A percentile compares a stretch with the other conserved stretches of the same genome.
Conservation (phyloP, 1,140 invertebrate species). For the Solenopsis invicta region DNA sequence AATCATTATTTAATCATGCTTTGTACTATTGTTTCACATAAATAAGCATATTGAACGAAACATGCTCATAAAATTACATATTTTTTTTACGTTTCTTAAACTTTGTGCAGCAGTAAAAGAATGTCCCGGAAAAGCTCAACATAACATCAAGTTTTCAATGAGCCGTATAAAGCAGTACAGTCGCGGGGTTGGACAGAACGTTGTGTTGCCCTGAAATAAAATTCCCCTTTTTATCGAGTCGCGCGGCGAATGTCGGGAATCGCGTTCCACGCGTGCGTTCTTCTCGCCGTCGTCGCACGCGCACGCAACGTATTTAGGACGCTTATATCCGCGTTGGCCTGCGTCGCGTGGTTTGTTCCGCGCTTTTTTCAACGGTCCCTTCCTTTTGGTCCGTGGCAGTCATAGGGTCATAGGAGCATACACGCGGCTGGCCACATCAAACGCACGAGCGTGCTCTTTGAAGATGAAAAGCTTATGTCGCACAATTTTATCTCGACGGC, state of each 20-base stretch:
- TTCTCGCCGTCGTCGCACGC: constrained; percentile 4
- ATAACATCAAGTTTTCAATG: not conserved
- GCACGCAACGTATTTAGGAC: constrained; percentile 60
- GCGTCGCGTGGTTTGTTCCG: constrained; percentile 29
- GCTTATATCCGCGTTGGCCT: constrained; percentile 14
- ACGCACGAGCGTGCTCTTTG: constrained; percentile 78
- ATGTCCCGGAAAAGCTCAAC: not conserved
- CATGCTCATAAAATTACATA: not conserved
- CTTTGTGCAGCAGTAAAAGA: not conserved
- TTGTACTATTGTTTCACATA: not conserved
- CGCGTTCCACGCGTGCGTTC: constrained; percentile 5
- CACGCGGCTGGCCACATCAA: constrained; percentile 78
- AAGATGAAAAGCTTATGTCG: constrained; percentile 80
- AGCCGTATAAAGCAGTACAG: not conserved
- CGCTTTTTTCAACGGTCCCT: constrained; percentile 41
- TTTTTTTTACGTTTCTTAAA: not conserved
- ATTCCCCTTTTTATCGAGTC: constrained; percentile 15
- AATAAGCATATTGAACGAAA: not conserved
- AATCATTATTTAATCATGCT: not conserved
- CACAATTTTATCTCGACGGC: constrained; percentile 79
- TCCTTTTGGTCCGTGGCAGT: constrained; percentile 60
- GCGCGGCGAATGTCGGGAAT: constrained; percentile 31
- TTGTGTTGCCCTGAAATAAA: constrained; percentile 40
- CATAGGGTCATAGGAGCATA: constrained; percentile 53
- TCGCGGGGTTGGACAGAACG: not conserved